Evolutionary conservation across 92 coral and sea anemone species (phyloP), one percentile per base, ranked within the genome.

Genomic region (Micromussa lordhowensis): DNA sequence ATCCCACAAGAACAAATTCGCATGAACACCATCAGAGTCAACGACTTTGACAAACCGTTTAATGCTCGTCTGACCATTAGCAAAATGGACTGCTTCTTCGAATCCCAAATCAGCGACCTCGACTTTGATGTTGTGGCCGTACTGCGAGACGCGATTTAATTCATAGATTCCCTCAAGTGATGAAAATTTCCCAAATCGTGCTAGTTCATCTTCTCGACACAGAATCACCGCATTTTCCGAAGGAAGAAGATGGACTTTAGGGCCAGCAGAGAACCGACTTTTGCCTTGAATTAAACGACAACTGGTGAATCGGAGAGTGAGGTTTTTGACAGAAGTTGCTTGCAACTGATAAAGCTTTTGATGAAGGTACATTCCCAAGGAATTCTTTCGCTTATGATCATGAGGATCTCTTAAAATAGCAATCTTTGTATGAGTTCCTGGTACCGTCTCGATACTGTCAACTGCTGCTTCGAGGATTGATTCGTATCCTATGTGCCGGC

Each of bases 311-410:
- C 98, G 91, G 26, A 94, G 73, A 81, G 90, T 87, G 17, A 59
- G 91, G 59, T 94, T 86, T 81, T 91, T 87, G 31, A 96, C 31
- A 19, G 82, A 53, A 19, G 83, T 78, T 55, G 30, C 85, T 71
- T 91, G 96, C 53, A 92, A 68, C n/a, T 87, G 98, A 80, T 91
- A 95, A 58, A 97, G 93, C 82, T 97, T 97, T 68, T 97, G 96
- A 78, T 97, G 98, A 63, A 97, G 79, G 48, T 96, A 96, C 99
- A 97, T 97, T 21, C 96, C 97, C 3, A 96, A 63, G 0, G 98
- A 53, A 69, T 92, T 87, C 58, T 71, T 90, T 14, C 91, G 91
- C 34, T 34, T 68, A 12, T 48, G 19, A 28, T 34, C 59, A 12
- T 48, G 19, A 28, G 36, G 68, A 81, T 94, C 96, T 26, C 86